Base-by-base conservation (phyloP, 2,888 invertebrate genomes). In the Flabesymbios commensalis region DNA sequence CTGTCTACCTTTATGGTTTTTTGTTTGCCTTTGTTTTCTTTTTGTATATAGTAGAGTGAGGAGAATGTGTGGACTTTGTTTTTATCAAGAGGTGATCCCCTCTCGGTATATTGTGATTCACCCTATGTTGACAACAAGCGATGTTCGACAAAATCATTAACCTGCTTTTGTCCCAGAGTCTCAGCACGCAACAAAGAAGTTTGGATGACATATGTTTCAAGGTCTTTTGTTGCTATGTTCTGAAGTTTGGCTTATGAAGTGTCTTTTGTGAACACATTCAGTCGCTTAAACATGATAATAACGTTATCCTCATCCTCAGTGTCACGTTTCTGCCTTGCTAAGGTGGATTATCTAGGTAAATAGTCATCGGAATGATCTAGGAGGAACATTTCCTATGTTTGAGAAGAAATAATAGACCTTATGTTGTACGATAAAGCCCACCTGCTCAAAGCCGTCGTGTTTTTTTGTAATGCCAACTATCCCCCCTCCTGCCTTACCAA, bases 401-500 rank as follows among this genome's bases (percentile, higher is more conserved):
- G 43, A 24, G 22, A 22, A 10, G 55, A 10, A 7, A 55, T 55
- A n/a, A 45, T 5, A 3, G 55, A 26, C 22, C 55, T 41, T 28
- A 55, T 26, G 22, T 55, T 55, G 29, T 43, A 55, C 26, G 55
- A 42, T 43, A 43, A 24, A 24, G 55, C 22, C 29, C 55, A 55
- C 28, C 55, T 41, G 22, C 43, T 43, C 7, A 55, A 29, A 10
- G 55, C 55, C 7, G 55, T 43, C 10, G 29, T 5, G 17, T 26
- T n/a, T 29, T 55, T 22, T 55, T 5, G 55, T 55, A 7, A 55
- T 55, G 7, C 55, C 55, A 7, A 60, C 48, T n/a, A 60, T 24
- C 47, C 54, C 57, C 26, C 57, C 57, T 45, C 47, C 43, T 36
- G 43, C 60, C 59, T 60, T 60, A 7, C 60, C 42, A 28, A 47